Base-by-base conservation (phyloP, 2,888 invertebrate species). In the Caradrina kadenii region DNA sequence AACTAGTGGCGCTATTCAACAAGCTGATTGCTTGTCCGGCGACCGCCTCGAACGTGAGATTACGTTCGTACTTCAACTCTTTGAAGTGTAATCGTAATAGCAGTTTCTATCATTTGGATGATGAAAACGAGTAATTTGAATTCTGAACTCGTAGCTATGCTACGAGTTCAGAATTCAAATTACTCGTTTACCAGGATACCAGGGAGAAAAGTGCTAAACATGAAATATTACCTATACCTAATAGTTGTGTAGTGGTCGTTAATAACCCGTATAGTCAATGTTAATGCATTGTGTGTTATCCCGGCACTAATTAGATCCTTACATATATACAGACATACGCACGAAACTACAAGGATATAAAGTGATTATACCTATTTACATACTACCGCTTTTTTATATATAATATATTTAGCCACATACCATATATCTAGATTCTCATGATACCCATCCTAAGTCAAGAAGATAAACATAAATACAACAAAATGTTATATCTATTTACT, bases 11-110 rank as follows among this genome's bases (percentile, higher is more conserved):
- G 86, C 90, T 92, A 92, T 94, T 93, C 91, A 93, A 90, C 90
- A 89, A 85, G 87, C 82, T 93, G 92, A 94, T 95, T 94, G 88
- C 92, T 89, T 90, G 88, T 87, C 83, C 79, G 78, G 69, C 81
- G 79, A 39, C 80, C 77, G 85, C 72, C 63, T 78, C 81, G 72
- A 71, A 79, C 84, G 84, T 85, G 85, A 86, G 80, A 83, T 86
- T 85, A 83, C 84, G 86, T 84, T 80, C 83, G 82, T 82, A 86
- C 87, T 83, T n/a, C 84, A 76, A 82, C 85, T 74, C 86, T 90
- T 89, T 90, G 87, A 91, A 87, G 87, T 85, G 75, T 80, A 82
- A 80, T 87, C 84, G 85, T 87, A 85, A 87, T 87, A 87, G 85
- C 77, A 83, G 82, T 87, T 84, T 82, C 73, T 82, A 82, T 86